Evolutionary conservation across 2,113 vertebrate genomes (phyloP), one percentile per base, ranked within the genome.

Genomic region (Hydrolagus affinis): DNA sequence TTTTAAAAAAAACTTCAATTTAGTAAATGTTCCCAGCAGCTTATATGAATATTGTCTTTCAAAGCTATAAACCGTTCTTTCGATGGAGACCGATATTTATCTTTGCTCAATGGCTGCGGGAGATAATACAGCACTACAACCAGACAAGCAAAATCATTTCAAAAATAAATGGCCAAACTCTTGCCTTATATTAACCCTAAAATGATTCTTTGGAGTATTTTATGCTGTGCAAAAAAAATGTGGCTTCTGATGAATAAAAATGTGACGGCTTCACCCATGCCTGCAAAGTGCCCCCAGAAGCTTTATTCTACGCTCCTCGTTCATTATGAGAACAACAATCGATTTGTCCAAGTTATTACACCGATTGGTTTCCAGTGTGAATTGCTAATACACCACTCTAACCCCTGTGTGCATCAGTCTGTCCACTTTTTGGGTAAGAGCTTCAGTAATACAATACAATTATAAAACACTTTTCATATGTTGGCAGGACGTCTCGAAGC

Each of bases 81-180:
- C 28, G 59, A 80, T 83, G 60, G 77, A 83, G 8, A 83, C 23
- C 60, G 66, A 64, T 83, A 83, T 66, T 83, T 62, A 83, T 30
- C 60, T 66, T 66, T 83, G 77, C 77, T 83, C 59, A 83, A 83
- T 66, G 62, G 60, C 25, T 83, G 66, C 62, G 28, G 60, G 23
- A 28, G 77, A 28, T 59, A 83, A 59, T 30, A 83, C 62, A 25
- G 57, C 60, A 32, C 60, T 64, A 12, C n/a, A 64, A 17, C 59
- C 56, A 78, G 75, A 62, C 57, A 11, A 83, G 59, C 62, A 25
- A 25, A 62, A 64, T 83, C 14, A 64, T 83, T 83, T 80, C 12
- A 62, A 83, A 64, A 64, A 83, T 83, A 64, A 28, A 83, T 83
- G 44, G 44, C 44, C 44, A 6, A 44, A 44, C 44, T 44, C 44